Evolutionary conservation across 2,888 invertebrate species (phyloP).

Genomic region (Venusia cambrica): DNA sequence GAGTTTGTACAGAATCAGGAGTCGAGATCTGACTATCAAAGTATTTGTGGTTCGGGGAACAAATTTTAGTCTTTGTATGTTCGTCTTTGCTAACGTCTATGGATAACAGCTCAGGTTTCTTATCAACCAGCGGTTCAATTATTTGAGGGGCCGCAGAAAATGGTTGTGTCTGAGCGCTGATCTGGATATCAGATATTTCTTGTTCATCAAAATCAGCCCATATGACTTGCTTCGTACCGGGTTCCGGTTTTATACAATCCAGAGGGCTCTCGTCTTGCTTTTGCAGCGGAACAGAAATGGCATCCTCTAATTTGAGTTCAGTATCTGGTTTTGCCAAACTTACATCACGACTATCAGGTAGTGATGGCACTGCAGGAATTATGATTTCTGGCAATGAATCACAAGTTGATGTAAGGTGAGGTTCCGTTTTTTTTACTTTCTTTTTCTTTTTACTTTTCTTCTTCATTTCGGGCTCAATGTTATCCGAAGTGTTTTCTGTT

Average conservation of each 20-base stretch:
- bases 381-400: constrained; percentile 34
- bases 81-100: constrained; percentile 1
- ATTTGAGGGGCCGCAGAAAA: not conserved
- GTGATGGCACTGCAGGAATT: constrained; percentile 25
- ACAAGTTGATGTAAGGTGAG: constrained; percentile 23
- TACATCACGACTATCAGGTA: constrained; percentile 34
- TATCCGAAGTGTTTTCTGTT: constrained; percentile 13
- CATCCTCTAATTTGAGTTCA: not conserved
- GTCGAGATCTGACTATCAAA: constrained; percentile 51
- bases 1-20: constrained; percentile 65
- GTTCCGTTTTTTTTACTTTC: constrained; percentile 46
- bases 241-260: not conserved
- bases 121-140: not conserved
- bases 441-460: constrained; percentile 63
- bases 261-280: not conserved
- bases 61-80: constrained; percentile 9
- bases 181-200: constrained; percentile 22
- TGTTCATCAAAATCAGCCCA: constrained; percentile 37
- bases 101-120: not conserved
- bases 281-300: constrained; percentile 1
- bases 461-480: constrained; percentile 39
- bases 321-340: constrained; percentile 35
- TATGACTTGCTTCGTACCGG: constrained; percentile 14
- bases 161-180: constrained; percentile 10
- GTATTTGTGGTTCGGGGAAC: constrained; percentile 23